These are phyloP conservation scores for Adrianichthys oophorus DNA, from an alignment of 2,797 vertebrate species.

Conservation along the genomic window DNA sequence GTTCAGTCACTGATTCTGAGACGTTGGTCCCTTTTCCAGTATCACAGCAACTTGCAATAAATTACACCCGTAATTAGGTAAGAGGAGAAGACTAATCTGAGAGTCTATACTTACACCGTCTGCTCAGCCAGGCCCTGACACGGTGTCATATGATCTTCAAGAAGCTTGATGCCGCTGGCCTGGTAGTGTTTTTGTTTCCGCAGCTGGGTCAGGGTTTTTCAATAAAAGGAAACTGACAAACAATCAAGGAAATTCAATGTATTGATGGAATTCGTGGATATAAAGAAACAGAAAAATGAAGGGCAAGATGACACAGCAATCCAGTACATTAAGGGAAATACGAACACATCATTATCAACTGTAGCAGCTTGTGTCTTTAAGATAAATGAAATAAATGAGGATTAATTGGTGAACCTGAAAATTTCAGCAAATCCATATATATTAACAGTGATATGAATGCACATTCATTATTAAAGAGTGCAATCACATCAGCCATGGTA, in stretches of 20 bases:
- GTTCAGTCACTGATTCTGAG: constrained; percentile 18
- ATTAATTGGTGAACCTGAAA: constrained; percentile 47
- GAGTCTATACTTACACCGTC: constrained; percentile 38
- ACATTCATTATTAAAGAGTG: constrained; percentile 32
- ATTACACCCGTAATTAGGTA: constrained; percentile 51
- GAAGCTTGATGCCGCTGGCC: constrained; percentile 34
- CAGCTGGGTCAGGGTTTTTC: too few relatives aligned
- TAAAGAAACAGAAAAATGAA: neutral
- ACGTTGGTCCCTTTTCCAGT: constrained; percentile 4
- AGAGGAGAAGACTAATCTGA: constrained; percentile 44
- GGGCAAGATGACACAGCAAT: neutral
- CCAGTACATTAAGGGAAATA: constrained; percentile 15
- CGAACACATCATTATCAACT: constrained; percentile 33
- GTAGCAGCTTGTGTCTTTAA: constrained; percentile 36
- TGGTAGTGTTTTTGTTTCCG: constrained; percentile 12
- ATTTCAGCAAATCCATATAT: constrained; percentile 34
- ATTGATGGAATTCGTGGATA: too few relatives aligned
- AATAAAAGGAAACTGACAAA: too few relatives aligned
- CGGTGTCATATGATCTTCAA: constrained; percentile 48
- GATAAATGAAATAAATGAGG: constrained; percentile 63
- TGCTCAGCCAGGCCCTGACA: constrained; percentile 38
- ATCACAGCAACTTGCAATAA: constrained; percentile 41
- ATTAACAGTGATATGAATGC: constrained; percentile 31
- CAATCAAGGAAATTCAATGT: too few relatives aligned
- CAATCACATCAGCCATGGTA: constrained; percentile 59